phyloP scores from a whole-genome alignment of 2,113 vertebrate species.

The Gopherus flavomarginatus region DNA sequence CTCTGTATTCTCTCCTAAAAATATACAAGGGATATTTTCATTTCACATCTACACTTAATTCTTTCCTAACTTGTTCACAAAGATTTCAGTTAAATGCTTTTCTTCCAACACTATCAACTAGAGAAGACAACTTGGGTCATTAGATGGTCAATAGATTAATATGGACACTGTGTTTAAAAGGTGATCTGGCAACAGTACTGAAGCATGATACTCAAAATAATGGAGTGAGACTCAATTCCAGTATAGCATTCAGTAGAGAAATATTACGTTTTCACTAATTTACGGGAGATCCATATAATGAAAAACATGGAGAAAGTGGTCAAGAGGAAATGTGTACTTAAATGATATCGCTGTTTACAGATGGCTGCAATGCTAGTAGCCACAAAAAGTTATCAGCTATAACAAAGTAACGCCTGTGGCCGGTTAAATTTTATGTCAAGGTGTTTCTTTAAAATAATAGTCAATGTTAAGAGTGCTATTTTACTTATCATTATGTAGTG shows the following conservation, averaged over 20 bases:
- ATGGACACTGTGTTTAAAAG: background rate
- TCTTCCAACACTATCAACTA: background rate
- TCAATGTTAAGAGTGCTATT: background rate
- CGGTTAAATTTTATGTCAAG: background rate
- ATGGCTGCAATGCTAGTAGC: background rate
- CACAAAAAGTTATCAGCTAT: background rate
- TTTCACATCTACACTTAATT: background rate
- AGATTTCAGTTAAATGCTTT: background rate
- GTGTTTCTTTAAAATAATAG: background rate
- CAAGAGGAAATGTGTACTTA: background rate
- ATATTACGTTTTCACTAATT: background rate
- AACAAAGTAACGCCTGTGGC: background rate
- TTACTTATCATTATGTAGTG: background rate
- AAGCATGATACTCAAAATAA: background rate
- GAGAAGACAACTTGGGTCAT: background rate
- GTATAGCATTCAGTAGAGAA: background rate
- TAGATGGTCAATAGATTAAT: background rate
- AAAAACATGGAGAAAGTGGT: background rate
- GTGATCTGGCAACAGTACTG: background rate
- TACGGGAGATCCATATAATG: background rate
- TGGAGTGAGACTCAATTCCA: background rate
- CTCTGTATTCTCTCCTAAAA: slow-evolving; percentile 93
- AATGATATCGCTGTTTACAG: background rate
- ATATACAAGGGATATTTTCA: background rate
- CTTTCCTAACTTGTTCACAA: rapidly evolving